These are phyloP conservation scores for Lates japonicus DNA, from an alignment of 2,797 vertebrate genomes.

Conservation along the genomic window DNA sequence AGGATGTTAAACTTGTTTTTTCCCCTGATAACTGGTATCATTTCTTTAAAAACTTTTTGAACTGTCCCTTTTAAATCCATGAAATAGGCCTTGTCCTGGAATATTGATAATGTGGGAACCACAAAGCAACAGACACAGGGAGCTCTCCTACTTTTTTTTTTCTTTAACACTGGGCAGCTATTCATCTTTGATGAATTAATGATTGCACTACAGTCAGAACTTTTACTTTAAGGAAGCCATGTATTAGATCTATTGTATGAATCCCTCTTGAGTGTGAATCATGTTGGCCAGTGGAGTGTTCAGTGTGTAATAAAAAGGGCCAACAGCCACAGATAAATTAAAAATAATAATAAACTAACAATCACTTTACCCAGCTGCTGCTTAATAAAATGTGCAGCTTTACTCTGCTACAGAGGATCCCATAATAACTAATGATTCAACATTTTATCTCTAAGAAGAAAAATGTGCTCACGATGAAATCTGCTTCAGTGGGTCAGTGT, in stretches of 20 bases:
- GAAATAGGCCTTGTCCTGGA: background rate
- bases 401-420: background rate
- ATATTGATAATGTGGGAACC: background rate
- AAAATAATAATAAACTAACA: constrained; percentile 1
- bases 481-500: constrained; percentile 9
- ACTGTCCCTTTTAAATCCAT: background rate
- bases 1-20: background rate
- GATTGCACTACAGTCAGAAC: background rate
- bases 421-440: background rate
- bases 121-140: background rate
- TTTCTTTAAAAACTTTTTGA: background rate
- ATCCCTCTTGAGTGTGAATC: constrained; percentile 54
- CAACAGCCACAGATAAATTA: constrained; percentile 39
- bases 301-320: constrained; percentile 32
- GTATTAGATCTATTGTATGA: constrained; percentile 49
- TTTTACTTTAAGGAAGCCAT: constrained; percentile 11
- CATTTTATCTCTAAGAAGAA: background rate
- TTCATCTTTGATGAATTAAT: constrained; percentile 10
- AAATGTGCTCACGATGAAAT: constrained; percentile 8
- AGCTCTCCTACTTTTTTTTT: background rate
- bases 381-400: constrained; percentile 4
- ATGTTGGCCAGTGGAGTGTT: constrained; percentile 41
- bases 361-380: constrained; percentile 13
- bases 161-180: background rate
- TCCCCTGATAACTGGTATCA: background rate